A percentile compares a stretch with the other conserved stretches of the same genome.
Conservation (phyloP, 2,113 vertebrate genomes). For the Rhizomys pruinosus region DNA sequence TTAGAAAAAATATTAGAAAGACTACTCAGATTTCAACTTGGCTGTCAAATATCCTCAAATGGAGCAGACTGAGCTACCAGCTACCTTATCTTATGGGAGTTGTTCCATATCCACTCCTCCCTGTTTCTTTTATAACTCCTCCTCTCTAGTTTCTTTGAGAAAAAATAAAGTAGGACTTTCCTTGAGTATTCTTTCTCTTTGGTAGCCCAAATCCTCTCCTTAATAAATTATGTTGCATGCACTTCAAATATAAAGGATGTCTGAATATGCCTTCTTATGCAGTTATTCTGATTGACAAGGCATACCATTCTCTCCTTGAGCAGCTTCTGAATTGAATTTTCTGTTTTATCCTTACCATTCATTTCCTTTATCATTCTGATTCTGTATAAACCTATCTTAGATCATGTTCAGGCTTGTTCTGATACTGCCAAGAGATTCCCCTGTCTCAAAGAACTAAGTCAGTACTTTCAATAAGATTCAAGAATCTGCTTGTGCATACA, state of each 20-base stretch:
- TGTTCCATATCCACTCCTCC: not conserved
- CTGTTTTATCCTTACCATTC: not conserved
- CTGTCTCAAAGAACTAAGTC: not conserved
- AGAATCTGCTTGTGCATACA: too few species aligned
- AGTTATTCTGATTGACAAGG: not conserved
- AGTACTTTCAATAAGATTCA: not conserved
- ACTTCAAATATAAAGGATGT: not conserved
- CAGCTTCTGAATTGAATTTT: not conserved
- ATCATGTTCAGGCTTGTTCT: not conserved
- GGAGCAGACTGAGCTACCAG: not conserved
- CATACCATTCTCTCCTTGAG: not conserved
- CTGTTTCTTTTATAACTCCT: not conserved
- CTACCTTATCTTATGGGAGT: not conserved
- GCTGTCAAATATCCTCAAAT: not conserved
- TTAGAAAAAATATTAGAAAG: not conserved
- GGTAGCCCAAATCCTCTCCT: not conserved
- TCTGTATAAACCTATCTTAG: not conserved
- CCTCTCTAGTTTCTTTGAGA: not conserved
- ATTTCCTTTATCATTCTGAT: not conserved
- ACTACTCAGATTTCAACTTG: too few species aligned
- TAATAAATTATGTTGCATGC: not conserved
- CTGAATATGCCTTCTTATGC: not conserved
- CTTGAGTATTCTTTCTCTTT: not conserved
- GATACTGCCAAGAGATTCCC: rapidly evolving
- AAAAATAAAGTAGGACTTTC: not conserved